Conservation (phyloP, 2,113 vertebrate genomes). For the Gracilinanus agilis region DNA sequence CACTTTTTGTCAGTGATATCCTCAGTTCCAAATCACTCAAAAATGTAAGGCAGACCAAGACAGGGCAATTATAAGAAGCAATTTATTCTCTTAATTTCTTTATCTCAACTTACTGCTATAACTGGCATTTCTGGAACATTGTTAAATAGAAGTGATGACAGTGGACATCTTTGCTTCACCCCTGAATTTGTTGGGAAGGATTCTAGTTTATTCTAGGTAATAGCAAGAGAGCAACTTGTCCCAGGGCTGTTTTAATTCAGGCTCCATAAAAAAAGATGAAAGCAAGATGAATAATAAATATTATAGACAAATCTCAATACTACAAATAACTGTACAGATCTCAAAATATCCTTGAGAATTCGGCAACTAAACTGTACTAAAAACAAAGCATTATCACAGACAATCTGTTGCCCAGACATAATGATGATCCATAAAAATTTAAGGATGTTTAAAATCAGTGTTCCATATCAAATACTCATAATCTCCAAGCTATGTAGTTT, state of each 20-base stretch:
- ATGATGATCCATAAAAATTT: not conserved
- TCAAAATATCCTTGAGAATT: slow-evolving; percentile 1
- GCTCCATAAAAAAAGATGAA: not conserved
- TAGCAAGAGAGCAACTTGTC: not conserved
- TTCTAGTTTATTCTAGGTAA: not conserved
- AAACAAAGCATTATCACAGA: not conserved
- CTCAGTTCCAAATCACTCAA: not conserved
- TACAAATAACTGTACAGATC: slow-evolving; percentile 1
- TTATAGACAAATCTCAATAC: not conserved
- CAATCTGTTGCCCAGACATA: not conserved
- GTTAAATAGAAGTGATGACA: not conserved
- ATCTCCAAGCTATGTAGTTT: not conserved
- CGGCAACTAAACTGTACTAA: not conserved
- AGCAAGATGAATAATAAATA: not conserved
- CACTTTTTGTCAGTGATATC: not conserved
- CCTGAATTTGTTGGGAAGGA: not conserved
- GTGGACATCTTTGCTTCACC: not conserved
- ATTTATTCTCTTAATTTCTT: not conserved
- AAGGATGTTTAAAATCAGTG: not conserved
- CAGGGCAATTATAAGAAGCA: not conserved
- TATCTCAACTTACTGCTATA: not conserved
- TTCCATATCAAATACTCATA: not conserved
- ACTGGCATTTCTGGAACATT: not conserved
- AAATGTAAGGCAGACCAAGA: not conserved
- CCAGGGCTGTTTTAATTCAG: not conserved